Base-by-base conservation (phyloP, 2,797 vertebrate species). In the Pangasius djambal region DNA sequence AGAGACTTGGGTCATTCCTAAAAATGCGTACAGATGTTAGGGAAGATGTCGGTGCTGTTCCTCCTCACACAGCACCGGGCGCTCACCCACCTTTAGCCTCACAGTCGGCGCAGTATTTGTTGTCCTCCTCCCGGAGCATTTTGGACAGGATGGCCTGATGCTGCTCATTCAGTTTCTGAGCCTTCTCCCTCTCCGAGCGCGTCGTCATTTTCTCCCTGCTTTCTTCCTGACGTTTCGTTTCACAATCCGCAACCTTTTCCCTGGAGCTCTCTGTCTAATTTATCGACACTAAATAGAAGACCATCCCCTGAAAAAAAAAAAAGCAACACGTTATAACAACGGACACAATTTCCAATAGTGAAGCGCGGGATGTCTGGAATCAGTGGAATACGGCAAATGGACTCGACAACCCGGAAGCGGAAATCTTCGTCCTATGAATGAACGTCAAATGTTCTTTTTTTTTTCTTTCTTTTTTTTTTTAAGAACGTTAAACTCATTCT, bases 81-180 rank as follows among this genome's bases (percentile, higher is more conserved):
- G 34, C 34, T 15, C 59, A 57, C 90, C 55, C 93, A 98, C 98
- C 98, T 97, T 99, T 99, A 88, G 98, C 98, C 95, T 99, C 98
- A 93, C 98, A 99, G 96, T 99, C 98, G 92, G 98, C 98, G 96
- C 98, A 99, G 96, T 99, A 99, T 95, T 99, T 99, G 97, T 99
- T 99, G 96, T 99, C 98, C 86, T 99, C 98, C 95, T 99, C 98
- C 90, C 98, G 94, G 93, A 99, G 96, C 96, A 99, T 98, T 96
- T 97, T 97, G 94, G 98, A 97, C 93, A 99, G 96, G 94, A 99
- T 99, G 96, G 97, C 97, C 97, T 99, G 98, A 96, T 99, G 98
- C 95, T 99, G 98, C 93, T 99, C 98, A 94, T 99, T 99, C 92
- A 98, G 98, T 96, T 99, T 99, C 96, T 97, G 97, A 92, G 98